Conservation (phyloP, 2,888 invertebrate species). For the Ceramica pisi region DNA sequence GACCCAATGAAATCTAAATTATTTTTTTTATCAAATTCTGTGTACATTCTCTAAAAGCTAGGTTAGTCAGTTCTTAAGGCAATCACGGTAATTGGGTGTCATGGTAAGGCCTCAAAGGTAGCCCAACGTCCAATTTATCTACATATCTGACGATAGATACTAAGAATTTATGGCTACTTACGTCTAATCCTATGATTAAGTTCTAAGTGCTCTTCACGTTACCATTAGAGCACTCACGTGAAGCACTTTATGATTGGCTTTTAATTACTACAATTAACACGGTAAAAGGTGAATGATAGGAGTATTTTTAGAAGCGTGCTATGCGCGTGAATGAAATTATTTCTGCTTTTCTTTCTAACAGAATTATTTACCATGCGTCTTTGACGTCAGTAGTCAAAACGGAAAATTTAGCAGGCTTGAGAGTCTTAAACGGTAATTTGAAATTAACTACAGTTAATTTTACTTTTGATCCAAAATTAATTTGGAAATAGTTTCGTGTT, state of each 20-base stretch:
- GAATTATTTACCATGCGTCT: not conserved
- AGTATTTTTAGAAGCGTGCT: conserved; percentile 10
- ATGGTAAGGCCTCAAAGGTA: not conserved
- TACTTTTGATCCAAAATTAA: not conserved
- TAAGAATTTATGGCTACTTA: conserved; percentile 24
- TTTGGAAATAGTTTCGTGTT: not conserved
- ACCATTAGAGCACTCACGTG: conserved; percentile 45
- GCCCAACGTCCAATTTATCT: not conserved
- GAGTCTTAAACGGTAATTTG: not conserved
- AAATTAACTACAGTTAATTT: not conserved
- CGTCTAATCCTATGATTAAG: conserved; percentile 38
- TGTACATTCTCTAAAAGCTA: not conserved
- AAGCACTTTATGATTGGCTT: conserved; percentile 49
- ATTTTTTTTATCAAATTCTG: too few relatives aligned
- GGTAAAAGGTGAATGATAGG: conserved; percentile 16
- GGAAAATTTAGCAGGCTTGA: not conserved
- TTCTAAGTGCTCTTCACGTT: conserved; percentile 32
- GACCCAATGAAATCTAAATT: too few relatives aligned
- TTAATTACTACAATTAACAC: conserved; percentile 41
- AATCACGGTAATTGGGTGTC: not conserved
- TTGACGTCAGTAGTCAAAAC: conserved; percentile 1
- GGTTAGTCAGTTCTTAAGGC: not conserved
- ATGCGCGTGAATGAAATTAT: conserved; percentile 4
- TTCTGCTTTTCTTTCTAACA: not conserved
- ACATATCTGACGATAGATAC: conserved; percentile 7